phyloP scores from a whole-genome alignment of 1,140 invertebrate genomes.

The Pygmarrhopalites habei region DNA sequence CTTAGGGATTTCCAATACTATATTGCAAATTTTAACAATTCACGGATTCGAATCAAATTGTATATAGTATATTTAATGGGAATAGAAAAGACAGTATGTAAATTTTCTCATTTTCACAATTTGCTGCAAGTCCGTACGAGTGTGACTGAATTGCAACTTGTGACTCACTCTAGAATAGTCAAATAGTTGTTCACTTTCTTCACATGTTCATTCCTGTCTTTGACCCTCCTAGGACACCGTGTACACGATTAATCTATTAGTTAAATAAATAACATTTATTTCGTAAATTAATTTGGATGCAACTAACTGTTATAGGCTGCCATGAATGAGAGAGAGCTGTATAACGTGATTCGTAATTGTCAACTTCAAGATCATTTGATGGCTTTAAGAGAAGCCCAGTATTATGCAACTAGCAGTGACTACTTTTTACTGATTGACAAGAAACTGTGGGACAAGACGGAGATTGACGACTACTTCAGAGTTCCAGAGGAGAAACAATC shows the following conservation, averaged over 20 bases:
- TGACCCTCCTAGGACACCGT: too few species aligned
- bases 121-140: too few species aligned
- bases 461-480: conserved; percentile 13
- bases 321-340: conserved; percentile 28
- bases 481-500: background rate
- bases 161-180: too few species aligned
- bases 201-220: background rate
- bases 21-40: too few species aligned
- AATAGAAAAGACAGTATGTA: too few species aligned
- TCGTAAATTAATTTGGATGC: background rate
- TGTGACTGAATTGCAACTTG: background rate
- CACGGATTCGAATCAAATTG: too few species aligned
- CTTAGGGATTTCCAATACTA: too few species aligned
- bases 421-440: conserved; percentile 32
- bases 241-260: too few species aligned
- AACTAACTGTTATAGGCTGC: conserved; percentile 23
- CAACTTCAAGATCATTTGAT: conserved; percentile 33
- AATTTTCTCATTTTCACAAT: too few species aligned
- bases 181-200: background rate
- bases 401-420: conserved; percentile 19
- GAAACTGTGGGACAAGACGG: conserved; percentile 28
- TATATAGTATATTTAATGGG: too few species aligned
- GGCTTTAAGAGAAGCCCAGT: conserved; percentile 22
- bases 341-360: conserved; percentile 28
- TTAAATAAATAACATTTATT: background rate